phyloP scores from a whole-genome alignment of 2,888 invertebrate species.

The Latrodectus elegans region DNA sequence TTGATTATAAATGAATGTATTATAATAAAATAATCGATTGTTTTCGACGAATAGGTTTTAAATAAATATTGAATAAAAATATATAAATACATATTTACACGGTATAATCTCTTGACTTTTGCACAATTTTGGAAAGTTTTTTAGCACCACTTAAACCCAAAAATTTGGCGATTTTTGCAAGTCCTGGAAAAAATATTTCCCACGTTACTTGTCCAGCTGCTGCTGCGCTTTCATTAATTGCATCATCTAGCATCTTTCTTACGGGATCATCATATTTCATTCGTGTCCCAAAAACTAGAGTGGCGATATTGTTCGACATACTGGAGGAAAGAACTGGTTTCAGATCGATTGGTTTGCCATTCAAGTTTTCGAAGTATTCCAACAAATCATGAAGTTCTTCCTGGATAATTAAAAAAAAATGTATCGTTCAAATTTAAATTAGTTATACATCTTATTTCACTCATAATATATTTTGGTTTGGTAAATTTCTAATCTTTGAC shows the following conservation, averaged over 20 bases:
- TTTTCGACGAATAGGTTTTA: background rate
- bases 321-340: conserved; percentile 52
- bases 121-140: background rate
- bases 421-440: too few relatives aligned
- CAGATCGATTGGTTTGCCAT: background rate
- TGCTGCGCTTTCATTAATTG: conserved; percentile 9
- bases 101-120: conserved; percentile 7
- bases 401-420: conserved; percentile 22
- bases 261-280: conserved; percentile 68
- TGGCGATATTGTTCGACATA: conserved; percentile 70
- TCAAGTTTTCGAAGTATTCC: conserved; percentile 7
- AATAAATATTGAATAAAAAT: background rate
- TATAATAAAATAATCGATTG: too few relatives aligned
- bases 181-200: conserved; percentile 48
- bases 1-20: too few relatives aligned
- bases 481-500: too few relatives aligned
- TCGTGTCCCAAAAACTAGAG: conserved; percentile 70
- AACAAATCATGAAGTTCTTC: conserved; percentile 51
- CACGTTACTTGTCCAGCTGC: conserved; percentile 23
- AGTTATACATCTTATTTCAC: too few relatives aligned
- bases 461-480: background rate
- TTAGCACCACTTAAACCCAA: conserved; percentile 6
- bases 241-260: conserved; percentile 29
- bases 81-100: conserved; percentile 1
- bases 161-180: background rate